Base-by-base conservation (phyloP, 53 echinoderm and acorn worm genomes). In the Astropecten irregularis region DNA sequence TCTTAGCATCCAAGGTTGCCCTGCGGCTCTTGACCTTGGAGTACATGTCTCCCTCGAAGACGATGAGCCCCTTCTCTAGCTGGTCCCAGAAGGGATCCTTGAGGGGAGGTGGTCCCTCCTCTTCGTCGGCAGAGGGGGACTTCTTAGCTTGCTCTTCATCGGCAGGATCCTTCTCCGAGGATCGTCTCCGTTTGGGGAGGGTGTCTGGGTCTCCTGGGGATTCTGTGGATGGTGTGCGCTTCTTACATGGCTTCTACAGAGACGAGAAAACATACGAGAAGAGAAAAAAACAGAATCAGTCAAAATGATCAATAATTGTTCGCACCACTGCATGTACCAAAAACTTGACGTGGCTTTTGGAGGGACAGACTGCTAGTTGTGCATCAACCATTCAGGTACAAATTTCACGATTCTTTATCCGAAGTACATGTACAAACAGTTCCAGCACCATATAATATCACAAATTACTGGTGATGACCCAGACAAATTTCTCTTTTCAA, bases 21-120 rank as follows among this genome's bases (percentile, higher is more conserved):
- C 90, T 44, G 33, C 90, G 67, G 59, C 85, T 84, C 65, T 89
- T 94, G n/a, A 94, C 94, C 88, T 99, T 99, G 34, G 99, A 99
- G 79, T 99, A 99, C 99, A 99, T 99, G 68, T 99, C 99, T 0
- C 85, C 90, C 4, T 81, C 71, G 19, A 86, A 84, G 16, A 63
- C 58, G 49, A 93, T 90, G 28, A 87, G 63, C 42, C 99, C 99
- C 58, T 95, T 89, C 66, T 99, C 92, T 1, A 99, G 92, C 51
- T 99, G 85, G 21, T 93, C 88, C 99, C 99, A 99, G 42, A 99
- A 99, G 30, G 99, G 92, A 65, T 99, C 99, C 71, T 92, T 94
- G 19, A 94, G 68, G n/a, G 84, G 71, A 2, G 68, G 69, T 4
- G 77, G 77, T 77, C 77, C 77, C 54, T 81, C 88, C 66, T 70